Percentiles rank a stretch among this genome's conserved stretches.
phyloP scores from a whole-genome alignment of 2,888 invertebrate genomes.

The Eupithecia dodoneata region DNA sequence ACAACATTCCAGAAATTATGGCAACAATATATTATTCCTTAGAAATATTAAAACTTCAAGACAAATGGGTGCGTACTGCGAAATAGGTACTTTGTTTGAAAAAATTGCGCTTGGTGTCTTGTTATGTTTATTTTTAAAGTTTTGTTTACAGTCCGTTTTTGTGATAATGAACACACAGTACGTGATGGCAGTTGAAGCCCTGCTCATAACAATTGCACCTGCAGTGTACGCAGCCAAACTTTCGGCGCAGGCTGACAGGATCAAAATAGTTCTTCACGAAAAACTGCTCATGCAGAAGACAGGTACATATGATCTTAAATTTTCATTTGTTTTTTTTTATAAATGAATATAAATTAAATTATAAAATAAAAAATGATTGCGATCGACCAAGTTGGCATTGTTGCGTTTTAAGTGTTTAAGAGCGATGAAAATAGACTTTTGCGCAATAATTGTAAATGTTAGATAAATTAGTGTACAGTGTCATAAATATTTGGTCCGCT shows the following conservation, averaged over 20 bases:
- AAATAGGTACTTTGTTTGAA: too few relatives aligned
- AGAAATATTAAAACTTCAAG: background rate
- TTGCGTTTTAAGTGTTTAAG: too few relatives aligned
- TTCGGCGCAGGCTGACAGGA: background rate
- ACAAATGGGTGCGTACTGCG: background rate
- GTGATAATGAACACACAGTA: background rate
- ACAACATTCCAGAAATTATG: constrained; percentile 1
- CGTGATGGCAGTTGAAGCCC: background rate
- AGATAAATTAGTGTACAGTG: too few relatives aligned
- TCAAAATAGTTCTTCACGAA: background rate
- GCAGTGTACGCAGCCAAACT: background rate
- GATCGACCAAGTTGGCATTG: too few relatives aligned
- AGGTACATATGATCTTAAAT: background rate
- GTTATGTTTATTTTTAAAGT: background rate
- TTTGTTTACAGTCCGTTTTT: background rate
- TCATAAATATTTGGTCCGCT: too few relatives aligned
- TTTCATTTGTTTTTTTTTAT: background rate
- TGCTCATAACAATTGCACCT: background rate
- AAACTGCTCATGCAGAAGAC: constrained; percentile 1
- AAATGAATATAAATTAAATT: too few relatives aligned
- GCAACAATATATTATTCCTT: background rate
- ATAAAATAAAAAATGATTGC: too few relatives aligned
- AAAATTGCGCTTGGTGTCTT: too few relatives aligned
- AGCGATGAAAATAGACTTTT: too few relatives aligned
- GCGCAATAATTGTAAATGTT: too few relatives aligned